A percentile compares a stretch with the other conserved stretches of the same genome.
Conservation (phyloP, 2,797 vertebrate genomes). For the Myripristis jacobus region DNA sequence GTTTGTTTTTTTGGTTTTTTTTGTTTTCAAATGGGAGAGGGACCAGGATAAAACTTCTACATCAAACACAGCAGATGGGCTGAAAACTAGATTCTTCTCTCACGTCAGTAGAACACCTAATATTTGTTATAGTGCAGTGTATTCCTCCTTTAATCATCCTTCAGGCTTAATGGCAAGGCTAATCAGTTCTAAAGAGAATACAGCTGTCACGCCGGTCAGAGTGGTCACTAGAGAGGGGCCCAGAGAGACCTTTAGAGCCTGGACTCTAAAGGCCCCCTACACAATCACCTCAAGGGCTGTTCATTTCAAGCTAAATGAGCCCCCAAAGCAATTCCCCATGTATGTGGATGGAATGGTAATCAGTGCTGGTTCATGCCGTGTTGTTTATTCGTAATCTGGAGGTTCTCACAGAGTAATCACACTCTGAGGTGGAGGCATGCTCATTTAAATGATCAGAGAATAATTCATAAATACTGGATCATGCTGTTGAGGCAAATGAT, state of each 20-base stretch:
- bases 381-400: conserved; percentile 32
- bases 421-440: too few relatives aligned
- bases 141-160: conserved; percentile 52
- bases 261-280: conserved; percentile 60
- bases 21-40: not conserved
- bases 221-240: conserved; percentile 63
- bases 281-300: conserved; percentile 50
- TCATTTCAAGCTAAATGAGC: conserved; percentile 66
- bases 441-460: not conserved
- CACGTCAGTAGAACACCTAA: not conserved
- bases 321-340: conserved; percentile 36
- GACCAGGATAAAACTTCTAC: not conserved
- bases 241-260: conserved; percentile 64
- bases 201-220: conserved; percentile 63
- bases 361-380: conserved; percentile 35
- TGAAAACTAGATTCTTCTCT: not conserved
- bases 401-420: not conserved
- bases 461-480: not conserved
- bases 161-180: conserved; percentile 65
- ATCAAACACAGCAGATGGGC: not conserved
- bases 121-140: conserved; percentile 35
- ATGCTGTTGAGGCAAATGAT: not conserved
- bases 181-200: conserved; percentile 75
- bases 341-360: conserved; percentile 5
- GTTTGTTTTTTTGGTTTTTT: too few relatives aligned